Evolutionary conservation across 2,888 invertebrate species (phyloP).

Genomic region (Idaea straminata): DNA sequence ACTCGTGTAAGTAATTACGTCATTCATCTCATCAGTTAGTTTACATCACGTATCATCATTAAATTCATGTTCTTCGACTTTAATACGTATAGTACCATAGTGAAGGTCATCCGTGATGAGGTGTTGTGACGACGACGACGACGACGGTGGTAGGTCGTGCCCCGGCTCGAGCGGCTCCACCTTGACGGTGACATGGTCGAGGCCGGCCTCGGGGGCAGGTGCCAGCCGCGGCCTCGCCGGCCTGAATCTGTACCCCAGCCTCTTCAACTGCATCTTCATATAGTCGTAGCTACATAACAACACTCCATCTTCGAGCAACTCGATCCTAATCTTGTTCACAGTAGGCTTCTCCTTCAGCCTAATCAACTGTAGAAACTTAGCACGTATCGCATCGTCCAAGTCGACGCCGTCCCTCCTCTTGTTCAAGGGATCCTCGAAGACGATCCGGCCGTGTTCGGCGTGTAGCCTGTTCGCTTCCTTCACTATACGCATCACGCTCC

Average conservation of each 20-base stretch:
- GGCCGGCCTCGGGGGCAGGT: not conserved
- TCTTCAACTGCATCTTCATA: not conserved
- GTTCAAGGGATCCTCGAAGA: not conserved
- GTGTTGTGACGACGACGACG: not conserved
- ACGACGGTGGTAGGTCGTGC: not conserved
- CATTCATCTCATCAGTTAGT: too few species aligned
- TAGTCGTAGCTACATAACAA: not conserved
- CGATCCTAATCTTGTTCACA: not conserved
- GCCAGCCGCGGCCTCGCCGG: not conserved
- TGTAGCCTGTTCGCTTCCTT: not conserved
- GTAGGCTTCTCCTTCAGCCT: not conserved
- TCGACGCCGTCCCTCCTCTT: not conserved
- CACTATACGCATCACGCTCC: not conserved
- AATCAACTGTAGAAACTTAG: not conserved
- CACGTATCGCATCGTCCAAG: not conserved
- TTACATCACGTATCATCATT: too few species aligned
- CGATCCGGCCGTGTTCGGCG: not conserved
- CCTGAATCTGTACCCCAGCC: not conserved
- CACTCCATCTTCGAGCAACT: not conserved
- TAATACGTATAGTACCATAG: not conserved
- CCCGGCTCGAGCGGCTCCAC: not conserved
- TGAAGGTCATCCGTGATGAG: not conserved
- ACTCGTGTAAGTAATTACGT: too few species aligned
- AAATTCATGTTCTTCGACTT: not conserved
- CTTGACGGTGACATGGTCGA: not conserved